These are phyloP conservation scores for Lithophane semibrunnea DNA, from an alignment of 2,888 invertebrate genomes.

Conservation along the genomic window DNA sequence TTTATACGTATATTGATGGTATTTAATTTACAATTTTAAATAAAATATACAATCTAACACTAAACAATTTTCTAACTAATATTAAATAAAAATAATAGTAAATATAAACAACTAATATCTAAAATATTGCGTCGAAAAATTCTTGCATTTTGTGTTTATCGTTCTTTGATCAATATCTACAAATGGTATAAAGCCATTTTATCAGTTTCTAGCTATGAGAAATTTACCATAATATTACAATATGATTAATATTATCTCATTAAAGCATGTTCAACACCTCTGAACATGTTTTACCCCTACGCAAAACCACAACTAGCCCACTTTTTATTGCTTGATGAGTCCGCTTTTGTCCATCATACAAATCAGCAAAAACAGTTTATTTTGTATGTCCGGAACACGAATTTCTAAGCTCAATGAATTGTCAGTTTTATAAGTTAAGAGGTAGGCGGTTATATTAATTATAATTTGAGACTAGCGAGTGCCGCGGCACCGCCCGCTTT, in stretches of 20 bases:
- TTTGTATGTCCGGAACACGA: constrained; percentile 8
- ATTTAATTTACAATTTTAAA: no score
- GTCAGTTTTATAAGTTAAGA: constrained; percentile 54
- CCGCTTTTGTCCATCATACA: neutral
- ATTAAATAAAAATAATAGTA: no score
- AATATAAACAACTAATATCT: no score
- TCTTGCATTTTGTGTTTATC: neutral
- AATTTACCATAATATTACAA: neutral
- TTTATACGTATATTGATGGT: no score
- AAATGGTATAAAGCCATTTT: neutral
- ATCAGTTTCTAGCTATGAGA: neutral
- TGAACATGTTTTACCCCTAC: constrained; percentile 28
- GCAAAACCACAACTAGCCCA: neutral
- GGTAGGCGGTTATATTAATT: constrained; percentile 58
- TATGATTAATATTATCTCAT: constrained; percentile 9
- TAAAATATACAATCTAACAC: no score
- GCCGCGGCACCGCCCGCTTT: constrained; percentile 70
- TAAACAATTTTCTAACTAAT: no score
- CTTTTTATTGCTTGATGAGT: neutral
- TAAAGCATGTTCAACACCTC: constrained; percentile 24
- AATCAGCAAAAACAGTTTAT: constrained; percentile 22
- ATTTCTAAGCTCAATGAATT: constrained; percentile 37
- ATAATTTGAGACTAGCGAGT: constrained; percentile 57
- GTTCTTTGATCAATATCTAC: neutral
- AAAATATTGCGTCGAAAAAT: no score